Base-by-base conservation (phyloP, 2,797 vertebrate genomes). In the Pipistrellus nathusii region DNA sequence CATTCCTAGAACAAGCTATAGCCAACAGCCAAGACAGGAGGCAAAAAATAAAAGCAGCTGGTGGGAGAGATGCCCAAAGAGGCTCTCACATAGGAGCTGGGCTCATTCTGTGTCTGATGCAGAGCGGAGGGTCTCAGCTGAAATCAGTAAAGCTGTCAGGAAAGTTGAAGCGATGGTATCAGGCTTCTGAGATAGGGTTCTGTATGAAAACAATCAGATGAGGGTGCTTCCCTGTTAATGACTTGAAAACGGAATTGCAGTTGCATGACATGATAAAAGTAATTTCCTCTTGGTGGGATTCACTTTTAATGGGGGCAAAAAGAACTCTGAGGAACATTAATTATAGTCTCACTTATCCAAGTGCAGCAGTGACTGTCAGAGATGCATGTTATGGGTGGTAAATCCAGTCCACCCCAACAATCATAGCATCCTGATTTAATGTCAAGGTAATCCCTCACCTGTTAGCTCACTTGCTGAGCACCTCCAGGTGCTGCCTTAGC, bases 1-100 rank as follows among this genome's bases (percentile, higher is more conserved):
- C 97, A 97, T 98, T 98, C 97, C 92, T 80, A 82, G 92, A 97
- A 97, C 93, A 97, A 97, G 94, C 97, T 97, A 5, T 66, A 96
- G 93, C 88, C 90, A 93, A 97, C 97, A 97, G 94, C 95, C 92
- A 97, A 94, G 73, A 96, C 55, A 94, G 82, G 89, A 91, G 83
- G 93, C 46, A 96, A 93, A 84, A 95, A 95, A 97, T 95, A 91
- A 95, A 96, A 91, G 95, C 75, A 9, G 93, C 88, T 91, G 95
- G 98, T 95, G 81, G 81, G 57, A 78, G 75, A 85, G 93, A 97
- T 87, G 94, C 69, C 62, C 1, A 30, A 83, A 91, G 68, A 96
- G 90, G 25, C 35, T 8, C 69, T 8, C 66, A 88, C 35, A 78
- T 78, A 86, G 91, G 88, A 88, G 75, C 66, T 15, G 46, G 87